A percentile compares a stretch with the other conserved stretches of the same genome.
These are phyloP conservation scores for Oriolus oriolus DNA, from an alignment of 2,113 vertebrate genomes.

Conservation along the genomic window DNA sequence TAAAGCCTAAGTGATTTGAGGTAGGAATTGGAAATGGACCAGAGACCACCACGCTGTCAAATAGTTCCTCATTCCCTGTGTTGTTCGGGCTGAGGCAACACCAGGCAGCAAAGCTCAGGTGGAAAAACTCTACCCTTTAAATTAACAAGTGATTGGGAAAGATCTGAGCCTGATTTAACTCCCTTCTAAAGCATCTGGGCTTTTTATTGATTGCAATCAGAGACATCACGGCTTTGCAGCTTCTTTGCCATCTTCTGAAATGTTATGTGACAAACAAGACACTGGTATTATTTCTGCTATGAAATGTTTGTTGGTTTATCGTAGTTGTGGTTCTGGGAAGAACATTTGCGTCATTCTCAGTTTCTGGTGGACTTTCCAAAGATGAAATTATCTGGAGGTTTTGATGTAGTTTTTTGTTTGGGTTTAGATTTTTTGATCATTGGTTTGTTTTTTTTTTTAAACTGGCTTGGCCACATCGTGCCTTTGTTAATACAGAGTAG, in stretches of 20 bases:
- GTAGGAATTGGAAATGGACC: neutral
- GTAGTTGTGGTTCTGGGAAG: neutral
- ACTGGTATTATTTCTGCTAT: neutral
- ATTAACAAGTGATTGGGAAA: constrained; percentile 38
- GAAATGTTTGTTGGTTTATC: constrained; percentile 7
- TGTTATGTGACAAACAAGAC: constrained; percentile 31
- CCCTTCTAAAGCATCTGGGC: constrained; percentile 11
- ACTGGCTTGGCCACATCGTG: neutral
- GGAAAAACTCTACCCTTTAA: constrained; percentile 18
- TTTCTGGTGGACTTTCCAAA: neutral
- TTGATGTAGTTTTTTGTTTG: neutral
- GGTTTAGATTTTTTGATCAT: neutral
- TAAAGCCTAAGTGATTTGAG: neutral
- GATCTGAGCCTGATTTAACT: constrained; percentile 36
- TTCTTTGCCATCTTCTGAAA: constrained; percentile 36
- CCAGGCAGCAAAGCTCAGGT: neutral
- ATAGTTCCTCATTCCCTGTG: neutral
- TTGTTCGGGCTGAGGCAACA: neutral
- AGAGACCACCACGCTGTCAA: neutral
- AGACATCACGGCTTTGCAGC: neutral
- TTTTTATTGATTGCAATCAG: constrained; percentile 57
- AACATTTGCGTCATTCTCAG: neutral
- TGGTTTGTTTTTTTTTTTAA: neutral
- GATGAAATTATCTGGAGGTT: neutral
- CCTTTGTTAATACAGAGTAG: neutral